phyloP scores from a whole-genome alignment of 2,888 invertebrate genomes.

The Epinotia nisella region DNA sequence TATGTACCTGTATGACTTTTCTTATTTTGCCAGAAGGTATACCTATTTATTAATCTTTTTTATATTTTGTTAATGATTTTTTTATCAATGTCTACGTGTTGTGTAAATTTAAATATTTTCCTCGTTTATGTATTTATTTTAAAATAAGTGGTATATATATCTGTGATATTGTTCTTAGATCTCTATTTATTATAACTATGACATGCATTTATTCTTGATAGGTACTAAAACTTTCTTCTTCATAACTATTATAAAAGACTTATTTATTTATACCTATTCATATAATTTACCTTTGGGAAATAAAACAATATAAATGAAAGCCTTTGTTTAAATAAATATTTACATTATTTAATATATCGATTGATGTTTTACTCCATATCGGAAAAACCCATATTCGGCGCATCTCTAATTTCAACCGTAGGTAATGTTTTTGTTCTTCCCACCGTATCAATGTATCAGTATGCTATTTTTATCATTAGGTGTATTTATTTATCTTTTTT shows the following conservation, averaged over 20 bases:
- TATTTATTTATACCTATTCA: too few species aligned
- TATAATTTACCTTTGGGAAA: too few species aligned
- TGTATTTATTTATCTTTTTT: constrained; percentile 21
- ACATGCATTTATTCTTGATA: background rate
- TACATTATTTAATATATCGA: too few species aligned
- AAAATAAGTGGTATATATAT: constrained; percentile 66
- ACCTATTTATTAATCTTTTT: constrained; percentile 7
- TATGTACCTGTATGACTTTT: background rate
- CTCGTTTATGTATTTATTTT: constrained; percentile 32
- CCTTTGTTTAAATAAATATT: too few species aligned
- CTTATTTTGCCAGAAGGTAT: background rate
- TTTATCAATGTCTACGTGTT: constrained; percentile 30
- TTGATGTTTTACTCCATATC: too few species aligned
- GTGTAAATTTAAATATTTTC: constrained; percentile 21
- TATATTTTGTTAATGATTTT: constrained; percentile 26
- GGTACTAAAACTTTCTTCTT: background rate
- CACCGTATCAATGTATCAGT: constrained; percentile 31
- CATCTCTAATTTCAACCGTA: too few species aligned
- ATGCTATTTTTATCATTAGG: background rate
- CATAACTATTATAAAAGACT: too few species aligned
- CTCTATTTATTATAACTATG: constrained; percentile 11
- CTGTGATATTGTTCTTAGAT: constrained; percentile 66
- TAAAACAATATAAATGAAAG: too few species aligned
- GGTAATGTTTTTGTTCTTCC: constrained; percentile 38
- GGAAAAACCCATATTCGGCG: too few species aligned